phyloP scores from a whole-genome alignment of 1,140 invertebrate genomes.

The Olivierus martensii region DNA sequence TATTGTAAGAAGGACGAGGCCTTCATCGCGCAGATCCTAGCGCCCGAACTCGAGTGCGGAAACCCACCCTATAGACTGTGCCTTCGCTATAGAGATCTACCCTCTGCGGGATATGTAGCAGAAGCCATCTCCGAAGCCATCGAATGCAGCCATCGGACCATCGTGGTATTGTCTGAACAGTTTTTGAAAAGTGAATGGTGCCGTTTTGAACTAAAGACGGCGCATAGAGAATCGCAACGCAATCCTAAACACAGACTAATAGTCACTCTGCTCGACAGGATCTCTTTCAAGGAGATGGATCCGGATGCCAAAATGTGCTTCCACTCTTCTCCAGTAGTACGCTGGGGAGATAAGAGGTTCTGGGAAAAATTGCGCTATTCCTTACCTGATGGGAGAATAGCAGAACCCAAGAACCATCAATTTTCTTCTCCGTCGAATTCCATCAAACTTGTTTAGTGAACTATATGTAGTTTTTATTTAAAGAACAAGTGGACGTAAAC shows the following conservation, averaged over 20 bases:
- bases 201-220: constrained; percentile 80
- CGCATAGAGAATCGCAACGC: constrained; percentile 66
- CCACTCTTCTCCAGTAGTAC: constrained; percentile 13
- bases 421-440: not conserved
- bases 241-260: constrained; percentile 57
- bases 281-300: constrained; percentile 14
- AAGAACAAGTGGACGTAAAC: too few species aligned
- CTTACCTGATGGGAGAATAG: constrained; percentile 49
- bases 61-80: constrained; percentile 41
- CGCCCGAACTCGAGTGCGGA: constrained; percentile 65
- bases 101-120: constrained; percentile 21
- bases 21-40: constrained; percentile 68
- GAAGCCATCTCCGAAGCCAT: constrained; percentile 67
- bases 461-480: too few species aligned
- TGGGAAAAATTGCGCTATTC: constrained; percentile 88
- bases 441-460: constrained; percentile 7
- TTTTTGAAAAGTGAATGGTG: constrained; percentile 90
- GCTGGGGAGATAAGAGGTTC: constrained; percentile 64
- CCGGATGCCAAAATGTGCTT: constrained; percentile 16
- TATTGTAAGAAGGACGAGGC: constrained; percentile 87
- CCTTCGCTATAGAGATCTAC: constrained; percentile 32
- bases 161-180: constrained; percentile 79
- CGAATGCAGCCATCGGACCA: constrained; percentile 73
- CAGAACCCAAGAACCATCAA: not conserved
- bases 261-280: constrained; percentile 40